Conservation (phyloP, 2,797 vertebrate species). For the Sebastes paucispinis region DNA sequence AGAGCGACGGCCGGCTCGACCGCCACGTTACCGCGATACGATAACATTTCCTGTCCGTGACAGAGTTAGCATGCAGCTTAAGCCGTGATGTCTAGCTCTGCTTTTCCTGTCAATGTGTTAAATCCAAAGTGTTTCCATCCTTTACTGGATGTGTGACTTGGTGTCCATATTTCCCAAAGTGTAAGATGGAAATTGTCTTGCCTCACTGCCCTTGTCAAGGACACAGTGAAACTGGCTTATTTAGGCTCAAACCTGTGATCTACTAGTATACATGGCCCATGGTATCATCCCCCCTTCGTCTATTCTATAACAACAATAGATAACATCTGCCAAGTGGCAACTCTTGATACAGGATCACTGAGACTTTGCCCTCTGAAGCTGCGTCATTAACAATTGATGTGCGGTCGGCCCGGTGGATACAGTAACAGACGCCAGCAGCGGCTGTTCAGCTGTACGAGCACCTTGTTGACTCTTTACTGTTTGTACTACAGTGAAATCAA, state of each 20-base stretch:
- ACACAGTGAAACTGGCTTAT: neutral
- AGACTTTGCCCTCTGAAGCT: slow-evolving; percentile 26
- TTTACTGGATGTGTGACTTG: too few species aligned
- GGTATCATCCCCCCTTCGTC: neutral
- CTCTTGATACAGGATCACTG: slow-evolving; percentile 4
- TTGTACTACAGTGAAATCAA: neutral
- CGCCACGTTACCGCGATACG: too few species aligned
- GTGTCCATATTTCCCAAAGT: too few species aligned
- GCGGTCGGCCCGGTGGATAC: neutral
- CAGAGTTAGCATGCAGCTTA: too few species aligned
- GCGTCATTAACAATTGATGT: slow-evolving; percentile 26
- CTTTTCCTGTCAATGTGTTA: too few species aligned
- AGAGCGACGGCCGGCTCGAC: too few species aligned
- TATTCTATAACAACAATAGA: neutral
- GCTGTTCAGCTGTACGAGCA: neutral
- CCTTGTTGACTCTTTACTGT: neutral
- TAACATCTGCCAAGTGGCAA: neutral
- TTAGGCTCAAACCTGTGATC: neutral
- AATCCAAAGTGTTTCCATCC: too few species aligned
- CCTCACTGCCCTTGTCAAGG: neutral
- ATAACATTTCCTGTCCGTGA: too few species aligned
- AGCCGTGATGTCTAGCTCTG: too few species aligned
- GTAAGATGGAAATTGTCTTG: too few species aligned
- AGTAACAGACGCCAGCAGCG: slow-evolving; percentile 1
- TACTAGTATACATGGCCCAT: neutral